Percentiles rank a stretch among this genome's conserved stretches.
phyloP scores from a whole-genome alignment of 2,113 vertebrate genomes.

The Loxodonta africana region DNA sequence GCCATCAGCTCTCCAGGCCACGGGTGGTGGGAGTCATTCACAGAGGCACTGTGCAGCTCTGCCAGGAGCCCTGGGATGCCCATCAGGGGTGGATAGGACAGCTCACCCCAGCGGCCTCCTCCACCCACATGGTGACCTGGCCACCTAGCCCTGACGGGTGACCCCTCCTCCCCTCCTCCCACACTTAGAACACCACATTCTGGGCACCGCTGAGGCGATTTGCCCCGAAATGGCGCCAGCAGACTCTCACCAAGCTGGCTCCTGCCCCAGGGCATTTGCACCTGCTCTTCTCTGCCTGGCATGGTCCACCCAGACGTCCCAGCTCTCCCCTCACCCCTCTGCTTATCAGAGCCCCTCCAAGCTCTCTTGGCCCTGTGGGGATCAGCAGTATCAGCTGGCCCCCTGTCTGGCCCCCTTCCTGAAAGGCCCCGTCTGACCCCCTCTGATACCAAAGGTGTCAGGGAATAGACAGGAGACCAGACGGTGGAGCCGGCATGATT shows the following conservation, averaged over 20 bases:
- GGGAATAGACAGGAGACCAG: neutral
- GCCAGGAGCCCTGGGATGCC: too few relatives aligned
- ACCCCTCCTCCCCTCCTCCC: neutral
- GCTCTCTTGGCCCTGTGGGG: neutral
- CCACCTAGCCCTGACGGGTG: neutral
- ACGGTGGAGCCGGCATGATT: neutral
- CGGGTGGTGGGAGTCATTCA: neutral
- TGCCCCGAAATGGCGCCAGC: too few relatives aligned
- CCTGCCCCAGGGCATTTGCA: neutral
- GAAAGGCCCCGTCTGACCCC: neutral
- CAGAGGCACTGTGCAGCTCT: fast-evolving
- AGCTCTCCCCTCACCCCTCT: neutral
- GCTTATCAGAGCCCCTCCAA: slow-evolving; percentile 18
- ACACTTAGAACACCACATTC: fast-evolving
- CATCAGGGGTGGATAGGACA: neutral
- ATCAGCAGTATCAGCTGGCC: slow-evolving; percentile 17
- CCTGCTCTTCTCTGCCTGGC: neutral
- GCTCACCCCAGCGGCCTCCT: neutral
- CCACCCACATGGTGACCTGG: neutral
- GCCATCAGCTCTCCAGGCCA: neutral
- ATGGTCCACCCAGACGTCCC: neutral
- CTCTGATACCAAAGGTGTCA: slow-evolving; percentile 45
- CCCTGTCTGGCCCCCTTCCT: neutral
- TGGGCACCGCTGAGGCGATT: neutral
- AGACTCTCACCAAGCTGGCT: fast-evolving